Percentiles rank a stretch among this genome's conserved stretches.
phyloP scores from a whole-genome alignment of 2,888 invertebrate genomes.

The Phalangium opilio region DNA sequence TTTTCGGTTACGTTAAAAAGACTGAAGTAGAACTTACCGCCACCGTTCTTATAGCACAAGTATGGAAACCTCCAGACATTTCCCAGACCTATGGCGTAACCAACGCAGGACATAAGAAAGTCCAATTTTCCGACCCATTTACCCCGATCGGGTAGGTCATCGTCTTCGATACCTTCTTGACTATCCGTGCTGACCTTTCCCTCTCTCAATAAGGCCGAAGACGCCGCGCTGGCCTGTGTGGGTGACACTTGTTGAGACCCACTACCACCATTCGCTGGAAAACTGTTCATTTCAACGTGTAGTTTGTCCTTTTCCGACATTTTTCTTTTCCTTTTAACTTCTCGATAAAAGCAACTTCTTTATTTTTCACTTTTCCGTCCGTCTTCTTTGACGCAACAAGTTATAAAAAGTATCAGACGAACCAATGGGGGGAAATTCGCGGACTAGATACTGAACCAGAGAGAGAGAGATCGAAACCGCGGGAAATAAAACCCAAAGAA shows the following conservation, averaged over 20 bases:
- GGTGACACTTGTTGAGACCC: conserved; percentile 1
- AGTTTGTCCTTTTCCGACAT: conserved; percentile 1
- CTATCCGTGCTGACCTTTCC: not conserved
- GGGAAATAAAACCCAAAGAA: too few species aligned
- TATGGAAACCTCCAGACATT: conserved; percentile 24
- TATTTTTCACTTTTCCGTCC: too few species aligned
- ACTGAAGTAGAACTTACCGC: conserved; percentile 21
- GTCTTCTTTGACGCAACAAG: too few species aligned
- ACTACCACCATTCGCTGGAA: conserved; percentile 11
- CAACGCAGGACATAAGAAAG: conserved; percentile 22
- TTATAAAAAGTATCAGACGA: too few species aligned
- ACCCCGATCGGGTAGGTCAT: conserved; percentile 20
- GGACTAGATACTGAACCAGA: too few species aligned
- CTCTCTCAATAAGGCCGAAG: not conserved
- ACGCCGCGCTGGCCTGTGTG: conserved; percentile 7
- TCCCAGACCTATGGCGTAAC: conserved; percentile 22
- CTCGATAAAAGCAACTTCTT: too few species aligned
- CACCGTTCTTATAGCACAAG: conserved; percentile 22
- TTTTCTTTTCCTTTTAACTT: too few species aligned
- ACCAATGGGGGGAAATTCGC: too few species aligned
- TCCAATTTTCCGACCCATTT: conserved; percentile 22
- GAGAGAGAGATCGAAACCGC: too few species aligned
- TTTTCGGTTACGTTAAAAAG: too few species aligned
- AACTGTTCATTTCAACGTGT: conserved; percentile 8
- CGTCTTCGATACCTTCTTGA: conserved; percentile 9